These are phyloP conservation scores for Tachysurus fulvidraco DNA, from an alignment of 2,113 vertebrate species.

Conservation along the genomic window DNA sequence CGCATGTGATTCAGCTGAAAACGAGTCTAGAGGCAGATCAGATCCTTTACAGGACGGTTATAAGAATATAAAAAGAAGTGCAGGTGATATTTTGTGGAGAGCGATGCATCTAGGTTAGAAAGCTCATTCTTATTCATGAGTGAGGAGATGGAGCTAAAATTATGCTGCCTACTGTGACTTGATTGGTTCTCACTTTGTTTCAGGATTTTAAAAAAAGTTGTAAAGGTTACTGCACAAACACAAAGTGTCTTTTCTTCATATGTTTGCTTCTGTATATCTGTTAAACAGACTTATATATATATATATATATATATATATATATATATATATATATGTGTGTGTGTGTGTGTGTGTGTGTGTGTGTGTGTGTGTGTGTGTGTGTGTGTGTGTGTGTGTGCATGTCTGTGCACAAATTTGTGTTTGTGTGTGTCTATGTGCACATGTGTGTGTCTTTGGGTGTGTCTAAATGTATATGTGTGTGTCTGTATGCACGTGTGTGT, in stretches of 20 bases:
- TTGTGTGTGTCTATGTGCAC: no score
- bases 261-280: background rate
- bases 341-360: no score
- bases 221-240: background rate
- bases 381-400: no score
- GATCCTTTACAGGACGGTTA: background rate
- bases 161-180: background rate
- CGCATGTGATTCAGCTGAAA: background rate
- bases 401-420: no score
- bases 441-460: no score
- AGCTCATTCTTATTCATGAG: background rate
- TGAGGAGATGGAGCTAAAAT: background rate
- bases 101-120: background rate
- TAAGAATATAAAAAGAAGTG: background rate
- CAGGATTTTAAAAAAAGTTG: background rate
- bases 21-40: background rate
- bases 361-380: no score
- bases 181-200: background rate
- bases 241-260: background rate
- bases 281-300: background rate
- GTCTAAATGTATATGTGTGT: no score
- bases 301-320: no score
- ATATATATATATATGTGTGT: no score
- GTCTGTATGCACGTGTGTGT: no score
- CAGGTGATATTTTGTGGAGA: background rate